Percentiles rank a stretch among this genome's conserved stretches.
Evolutionary conservation across 2,888 invertebrate genomes (phyloP).

Genomic region (Osedax fenrisi): DNA sequence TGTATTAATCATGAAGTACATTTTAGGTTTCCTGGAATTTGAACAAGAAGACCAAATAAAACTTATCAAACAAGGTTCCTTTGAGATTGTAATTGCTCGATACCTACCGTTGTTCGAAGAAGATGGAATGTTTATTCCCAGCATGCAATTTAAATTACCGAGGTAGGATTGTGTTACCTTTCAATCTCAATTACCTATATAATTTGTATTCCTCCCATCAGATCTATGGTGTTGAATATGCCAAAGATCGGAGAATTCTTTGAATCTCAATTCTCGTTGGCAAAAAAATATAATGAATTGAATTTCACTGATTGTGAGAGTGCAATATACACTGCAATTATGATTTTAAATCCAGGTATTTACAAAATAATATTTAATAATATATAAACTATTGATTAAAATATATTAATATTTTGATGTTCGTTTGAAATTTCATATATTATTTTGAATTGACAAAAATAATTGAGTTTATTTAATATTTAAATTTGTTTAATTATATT

Average conservation of each 20-base stretch:
- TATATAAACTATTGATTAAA: too few relatives aligned
- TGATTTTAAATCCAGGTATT: conserved; percentile 48
- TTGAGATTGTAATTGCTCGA: conserved; percentile 47
- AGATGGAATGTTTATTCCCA: conserved; percentile 46
- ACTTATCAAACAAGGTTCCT: conserved; percentile 49
- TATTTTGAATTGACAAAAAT: too few relatives aligned
- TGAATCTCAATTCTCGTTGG: conserved; percentile 48
- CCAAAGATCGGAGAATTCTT: conserved; percentile 46
- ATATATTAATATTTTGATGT: too few relatives aligned
- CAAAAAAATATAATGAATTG: conserved; percentile 42
- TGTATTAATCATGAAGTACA: too few relatives aligned
- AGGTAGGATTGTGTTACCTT: too few relatives aligned
- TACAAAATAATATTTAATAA: too few relatives aligned
- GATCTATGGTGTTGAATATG: conserved; percentile 41
- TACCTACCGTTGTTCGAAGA: conserved; percentile 46
- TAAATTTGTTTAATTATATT: too few relatives aligned
- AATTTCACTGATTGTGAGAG: conserved; percentile 44
- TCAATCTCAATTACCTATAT: too few relatives aligned
- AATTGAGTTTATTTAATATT: too few relatives aligned
- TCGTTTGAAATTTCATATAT: too few relatives aligned
- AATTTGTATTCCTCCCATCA: too few relatives aligned
- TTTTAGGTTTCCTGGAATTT: conserved; percentile 46
- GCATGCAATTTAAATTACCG: conserved; percentile 44
- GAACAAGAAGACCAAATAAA: conserved; percentile 48
- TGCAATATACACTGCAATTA: conserved; percentile 45